Conservation (phyloP, 2,797 vertebrate species). For the Neosilurus mollespiculum region DNA sequence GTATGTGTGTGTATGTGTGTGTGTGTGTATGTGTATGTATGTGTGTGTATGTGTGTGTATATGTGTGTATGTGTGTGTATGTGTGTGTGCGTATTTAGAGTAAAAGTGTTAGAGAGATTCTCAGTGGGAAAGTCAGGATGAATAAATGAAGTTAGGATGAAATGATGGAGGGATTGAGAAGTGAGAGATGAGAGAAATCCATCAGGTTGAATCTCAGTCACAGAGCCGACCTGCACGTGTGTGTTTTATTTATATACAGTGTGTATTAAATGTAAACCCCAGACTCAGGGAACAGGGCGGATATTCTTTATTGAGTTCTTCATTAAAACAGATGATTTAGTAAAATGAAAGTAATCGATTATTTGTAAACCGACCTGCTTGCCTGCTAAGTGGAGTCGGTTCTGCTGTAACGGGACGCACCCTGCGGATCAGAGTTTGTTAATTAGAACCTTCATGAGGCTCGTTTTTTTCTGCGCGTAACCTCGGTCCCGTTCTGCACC, state of each 20-base stretch:
- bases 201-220: background rate
- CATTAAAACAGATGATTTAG: background rate
- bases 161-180: constrained; percentile 49
- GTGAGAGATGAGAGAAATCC: background rate
- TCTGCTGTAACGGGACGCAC: constrained; percentile 2
- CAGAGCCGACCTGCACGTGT: background rate
- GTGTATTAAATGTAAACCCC: too few species aligned
- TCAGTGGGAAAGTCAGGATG: constrained; percentile 69
- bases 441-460: constrained; percentile 21
- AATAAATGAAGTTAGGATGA: constrained; percentile 68
- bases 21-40: too few species aligned
- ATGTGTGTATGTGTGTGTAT: background rate
- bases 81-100: constrained; percentile 1
- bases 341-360: constrained; percentile 22
- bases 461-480: constrained; percentile 21
- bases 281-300: background rate
- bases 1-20: too few species aligned
- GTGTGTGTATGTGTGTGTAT: background rate
- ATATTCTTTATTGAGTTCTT: background rate
- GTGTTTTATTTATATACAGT: too few species aligned
- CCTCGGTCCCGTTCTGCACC: constrained; percentile 44
- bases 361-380: constrained; percentile 8
- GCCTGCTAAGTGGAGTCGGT: background rate
- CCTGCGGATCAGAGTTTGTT: constrained; percentile 28
- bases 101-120: constrained; percentile 69